These are phyloP conservation scores for Oreochromis aureus DNA, from an alignment of 2,113 vertebrate species.

Conservation along the genomic window DNA sequence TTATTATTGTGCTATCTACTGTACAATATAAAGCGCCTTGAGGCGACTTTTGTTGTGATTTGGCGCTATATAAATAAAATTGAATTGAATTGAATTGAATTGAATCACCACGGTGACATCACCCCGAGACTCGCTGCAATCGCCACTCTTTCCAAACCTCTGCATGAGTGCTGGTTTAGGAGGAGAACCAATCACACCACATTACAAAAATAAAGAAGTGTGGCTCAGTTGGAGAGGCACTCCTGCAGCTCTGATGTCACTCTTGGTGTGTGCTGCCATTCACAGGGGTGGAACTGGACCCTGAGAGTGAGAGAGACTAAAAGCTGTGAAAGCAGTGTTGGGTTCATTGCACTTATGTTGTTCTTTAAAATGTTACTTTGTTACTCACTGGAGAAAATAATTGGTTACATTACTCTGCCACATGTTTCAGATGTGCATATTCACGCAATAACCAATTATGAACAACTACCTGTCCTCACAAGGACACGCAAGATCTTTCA, in stretches of 20 bases:
- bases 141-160: rapidly evolving
- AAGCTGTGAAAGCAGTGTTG: neutral
- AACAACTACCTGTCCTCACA: neutral
- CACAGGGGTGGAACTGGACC: neutral
- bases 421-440: rapidly evolving
- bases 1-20: too few species aligned
- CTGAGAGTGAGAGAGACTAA: neutral
- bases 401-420: neutral
- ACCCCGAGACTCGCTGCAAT: neutral
- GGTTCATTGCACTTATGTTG: neutral
- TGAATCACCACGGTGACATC: neutral
- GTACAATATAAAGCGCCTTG: too few species aligned
- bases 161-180: neutral
- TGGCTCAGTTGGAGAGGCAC: neutral
- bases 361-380: neutral
- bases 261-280: neutral
- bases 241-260: neutral
- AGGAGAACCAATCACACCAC: neutral
- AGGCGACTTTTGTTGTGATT: too few species aligned
- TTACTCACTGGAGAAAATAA: neutral
- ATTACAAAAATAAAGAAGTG: neutral
- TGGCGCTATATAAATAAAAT: too few species aligned
- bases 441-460: neutral
- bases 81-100: too few species aligned
- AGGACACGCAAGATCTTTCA: neutral